Evolutionary conservation across 2,888 invertebrate species (phyloP).

Genomic region (Machimus atricapillus): DNA sequence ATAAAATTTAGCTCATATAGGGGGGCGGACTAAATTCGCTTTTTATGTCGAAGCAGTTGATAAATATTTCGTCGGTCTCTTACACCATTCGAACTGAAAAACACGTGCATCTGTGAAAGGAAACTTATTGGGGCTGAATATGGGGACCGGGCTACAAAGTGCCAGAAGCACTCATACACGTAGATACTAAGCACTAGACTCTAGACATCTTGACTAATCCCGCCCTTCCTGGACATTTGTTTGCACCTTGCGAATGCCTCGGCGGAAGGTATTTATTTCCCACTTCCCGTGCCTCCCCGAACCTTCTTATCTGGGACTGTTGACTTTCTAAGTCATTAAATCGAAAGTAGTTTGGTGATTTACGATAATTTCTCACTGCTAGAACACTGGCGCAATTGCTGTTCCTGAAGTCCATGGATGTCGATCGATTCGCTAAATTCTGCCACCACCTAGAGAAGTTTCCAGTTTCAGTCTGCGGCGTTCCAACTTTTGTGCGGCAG

Average conservation of each 20-base stretch:
- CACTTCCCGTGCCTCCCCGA: background rate
- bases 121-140: background rate
- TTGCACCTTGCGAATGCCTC: background rate
- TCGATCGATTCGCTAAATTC: slow-evolving; percentile 9
- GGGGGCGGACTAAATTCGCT: background rate
- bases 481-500: background rate
- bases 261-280: background rate
- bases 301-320: background rate
- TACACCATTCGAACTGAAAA: background rate
- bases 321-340: slow-evolving; percentile 21
- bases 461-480: background rate
- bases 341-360: slow-evolving; percentile 19
- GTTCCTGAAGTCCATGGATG: background rate
- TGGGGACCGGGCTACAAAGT: background rate
- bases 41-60: background rate
- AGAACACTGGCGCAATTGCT: background rate
- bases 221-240: background rate
- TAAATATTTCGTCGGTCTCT: background rate
- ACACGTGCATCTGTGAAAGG: background rate
- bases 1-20: background rate
- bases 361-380: background rate
- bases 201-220: background rate
- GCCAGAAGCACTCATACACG: background rate
- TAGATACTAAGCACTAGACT: background rate
- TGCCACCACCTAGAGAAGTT: background rate